These are phyloP conservation scores for Takifugu flavidus DNA, from an alignment of 2,113 vertebrate species.

Conservation along the genomic window DNA sequence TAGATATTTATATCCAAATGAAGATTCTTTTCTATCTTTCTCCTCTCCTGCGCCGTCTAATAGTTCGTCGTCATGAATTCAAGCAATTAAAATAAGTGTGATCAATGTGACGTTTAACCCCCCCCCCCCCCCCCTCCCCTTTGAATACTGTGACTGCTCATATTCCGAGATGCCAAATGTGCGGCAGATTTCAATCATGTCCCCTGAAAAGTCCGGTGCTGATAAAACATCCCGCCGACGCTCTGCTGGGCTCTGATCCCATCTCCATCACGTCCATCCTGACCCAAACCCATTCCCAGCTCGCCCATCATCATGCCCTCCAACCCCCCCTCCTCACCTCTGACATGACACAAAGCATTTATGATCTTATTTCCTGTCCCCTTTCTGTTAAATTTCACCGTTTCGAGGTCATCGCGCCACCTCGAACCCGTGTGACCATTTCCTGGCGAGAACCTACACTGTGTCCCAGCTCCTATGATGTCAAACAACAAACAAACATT, in stretches of 20 bases:
- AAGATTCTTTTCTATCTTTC: conserved; percentile 70
- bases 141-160: conserved; percentile 71
- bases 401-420: too few species aligned
- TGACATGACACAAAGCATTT: too few species aligned
- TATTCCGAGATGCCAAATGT: conserved; percentile 66
- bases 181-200: conserved; percentile 45
- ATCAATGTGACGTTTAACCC: conserved; percentile 59
- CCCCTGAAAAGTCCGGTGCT: conserved; percentile 41
- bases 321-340: too few species aligned
- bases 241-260: background rate
- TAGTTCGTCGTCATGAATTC: conserved; percentile 36
- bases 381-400: too few species aligned
- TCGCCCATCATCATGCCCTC: too few species aligned
- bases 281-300: too few species aligned
- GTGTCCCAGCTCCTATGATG: background rate
- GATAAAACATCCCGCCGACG: conserved; percentile 18
- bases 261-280: background rate
- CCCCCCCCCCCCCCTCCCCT: conserved; percentile 52
- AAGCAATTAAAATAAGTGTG: conserved; percentile 49
- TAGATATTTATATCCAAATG: conserved; percentile 76
- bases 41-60: conserved; percentile 45
- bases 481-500: background rate
- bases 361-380: too few species aligned
- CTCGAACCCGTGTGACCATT: too few species aligned
- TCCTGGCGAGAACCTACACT: background rate